Evolutionary conservation across 2,113 vertebrate genomes (phyloP), one percentile per base, ranked within the genome.

Genomic region (Tricholaema leucomelas): DNA sequence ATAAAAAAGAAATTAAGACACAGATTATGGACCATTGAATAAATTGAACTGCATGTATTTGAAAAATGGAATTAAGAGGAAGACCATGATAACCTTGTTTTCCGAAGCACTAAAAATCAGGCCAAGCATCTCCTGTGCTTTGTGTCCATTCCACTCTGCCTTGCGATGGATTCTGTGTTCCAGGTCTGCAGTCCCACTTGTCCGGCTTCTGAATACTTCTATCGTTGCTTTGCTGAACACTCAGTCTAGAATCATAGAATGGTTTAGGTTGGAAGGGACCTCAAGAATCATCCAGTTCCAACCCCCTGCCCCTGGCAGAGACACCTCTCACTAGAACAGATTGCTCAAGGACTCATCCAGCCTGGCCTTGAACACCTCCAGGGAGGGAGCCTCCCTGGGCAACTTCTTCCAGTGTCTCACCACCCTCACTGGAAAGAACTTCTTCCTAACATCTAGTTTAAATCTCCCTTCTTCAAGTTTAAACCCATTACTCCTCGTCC

Each of bases 191-290:
- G 31, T 78, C 56, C 40, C 36, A 28, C 38, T 78, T 72, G 4
- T 42, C 35, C 50, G 38, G 38, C 46, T 84, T 58, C 16, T 59
- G 42, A 60, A 25, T 27, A 27, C 19, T 63, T 36, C 2, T 21
- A 1, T 30, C 1, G 0, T 20, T 73, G 28, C 65, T 74, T 48
- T 61, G 44, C 7, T n/a, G 48, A 52, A 21, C 2, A 5, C 31
- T 84, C 15, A 5, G 4, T 27, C 0, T n/a, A 36, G 15, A n/a
- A 40, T 40, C 38, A 40, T 40, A 40, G 38, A 40, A 40, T 40
- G 38, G 38, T 40, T 40, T 40, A 40, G 38, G 38, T 40, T 40
- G 38, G 38, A 40, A 40, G 38, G 9, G 38, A 40, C 38, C 38
- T 40, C 38, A 40, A 40, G 12, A 10, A 40, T 40, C 38, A 40